Conservation (phyloP, 2,888 invertebrate species). For the Athalia rosae region DNA sequence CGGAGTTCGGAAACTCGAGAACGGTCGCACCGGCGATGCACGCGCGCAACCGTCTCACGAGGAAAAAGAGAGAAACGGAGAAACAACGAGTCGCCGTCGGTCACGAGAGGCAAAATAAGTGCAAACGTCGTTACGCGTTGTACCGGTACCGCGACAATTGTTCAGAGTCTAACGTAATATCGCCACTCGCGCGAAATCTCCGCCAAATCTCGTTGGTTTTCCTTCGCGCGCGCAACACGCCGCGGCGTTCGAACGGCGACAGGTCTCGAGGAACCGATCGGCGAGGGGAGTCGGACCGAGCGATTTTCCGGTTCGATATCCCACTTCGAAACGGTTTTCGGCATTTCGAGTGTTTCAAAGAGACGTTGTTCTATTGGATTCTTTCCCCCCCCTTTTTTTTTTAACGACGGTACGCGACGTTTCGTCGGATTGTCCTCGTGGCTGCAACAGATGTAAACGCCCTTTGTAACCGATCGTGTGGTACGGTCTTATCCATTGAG, state of each 20-base stretch:
- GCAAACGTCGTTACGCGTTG: constrained; percentile 23
- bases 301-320: too few relatives aligned
- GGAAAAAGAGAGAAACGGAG: too few relatives aligned
- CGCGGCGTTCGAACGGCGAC: too few relatives aligned
- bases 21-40: constrained; percentile 2
- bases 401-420: neutral
- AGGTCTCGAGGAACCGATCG: too few relatives aligned
- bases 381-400: too few relatives aligned
- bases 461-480: constrained; percentile 34
- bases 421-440: constrained; percentile 15
- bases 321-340: too few relatives aligned
- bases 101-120: constrained; percentile 23
- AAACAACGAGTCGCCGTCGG: neutral
- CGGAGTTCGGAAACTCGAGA: constrained; percentile 16
- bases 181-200: neutral
- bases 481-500: constrained; percentile 42
- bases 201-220: too few relatives aligned
- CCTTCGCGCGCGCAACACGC: too few relatives aligned
- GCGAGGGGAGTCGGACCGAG: too few relatives aligned
- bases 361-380: too few relatives aligned
- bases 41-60: neutral
- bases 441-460: constrained; percentile 39
- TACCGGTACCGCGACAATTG: neutral
- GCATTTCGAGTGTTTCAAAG: too few relatives aligned
- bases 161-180: constrained; percentile 1